These are phyloP conservation scores for Eupithecia pulchellata DNA, from an alignment of 2,888 invertebrate genomes.

Conservation along the genomic window DNA sequence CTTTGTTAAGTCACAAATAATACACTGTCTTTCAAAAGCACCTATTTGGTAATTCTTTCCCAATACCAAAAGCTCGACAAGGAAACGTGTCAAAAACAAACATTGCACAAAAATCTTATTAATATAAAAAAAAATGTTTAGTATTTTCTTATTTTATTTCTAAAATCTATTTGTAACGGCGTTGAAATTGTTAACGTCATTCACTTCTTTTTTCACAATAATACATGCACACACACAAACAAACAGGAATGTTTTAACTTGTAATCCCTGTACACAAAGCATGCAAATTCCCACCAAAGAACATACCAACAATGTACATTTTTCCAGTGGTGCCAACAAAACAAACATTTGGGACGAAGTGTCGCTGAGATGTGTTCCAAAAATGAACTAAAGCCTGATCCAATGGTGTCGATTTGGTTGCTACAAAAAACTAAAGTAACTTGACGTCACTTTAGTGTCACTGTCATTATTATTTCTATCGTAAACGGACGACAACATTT, in stretches of 20 bases:
- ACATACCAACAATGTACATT: slow-evolving; percentile 7
- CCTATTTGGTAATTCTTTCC: neutral
- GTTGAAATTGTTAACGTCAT: slow-evolving; percentile 66
- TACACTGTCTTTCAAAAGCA: neutral
- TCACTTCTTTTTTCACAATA: slow-evolving; percentile 79
- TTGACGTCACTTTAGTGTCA: neutral
- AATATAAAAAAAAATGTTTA: neutral
- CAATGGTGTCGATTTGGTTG: slow-evolving; percentile 2
- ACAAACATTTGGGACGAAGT: neutral
- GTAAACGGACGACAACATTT: neutral
- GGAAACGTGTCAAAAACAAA: slow-evolving; percentile 10
- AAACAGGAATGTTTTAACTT: slow-evolving; percentile 38
- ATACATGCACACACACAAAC: slow-evolving; percentile 61
- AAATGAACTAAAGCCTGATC: neutral
- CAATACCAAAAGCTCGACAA: slow-evolving; percentile 16
- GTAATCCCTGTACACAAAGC: slow-evolving; percentile 23
- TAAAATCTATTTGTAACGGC: slow-evolving; percentile 8
- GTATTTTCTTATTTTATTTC: neutral
- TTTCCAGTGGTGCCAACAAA: slow-evolving; percentile 14
- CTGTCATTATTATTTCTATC: neutral
- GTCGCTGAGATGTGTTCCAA: neutral
- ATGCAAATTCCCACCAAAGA: slow-evolving; percentile 21
- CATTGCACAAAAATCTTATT: slow-evolving; percentile 2
- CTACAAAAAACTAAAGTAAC: neutral
- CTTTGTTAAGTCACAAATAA: neutral